Base-by-base conservation (phyloP, 2,113 vertebrate species). In the Cheilinus undulatus region DNA sequence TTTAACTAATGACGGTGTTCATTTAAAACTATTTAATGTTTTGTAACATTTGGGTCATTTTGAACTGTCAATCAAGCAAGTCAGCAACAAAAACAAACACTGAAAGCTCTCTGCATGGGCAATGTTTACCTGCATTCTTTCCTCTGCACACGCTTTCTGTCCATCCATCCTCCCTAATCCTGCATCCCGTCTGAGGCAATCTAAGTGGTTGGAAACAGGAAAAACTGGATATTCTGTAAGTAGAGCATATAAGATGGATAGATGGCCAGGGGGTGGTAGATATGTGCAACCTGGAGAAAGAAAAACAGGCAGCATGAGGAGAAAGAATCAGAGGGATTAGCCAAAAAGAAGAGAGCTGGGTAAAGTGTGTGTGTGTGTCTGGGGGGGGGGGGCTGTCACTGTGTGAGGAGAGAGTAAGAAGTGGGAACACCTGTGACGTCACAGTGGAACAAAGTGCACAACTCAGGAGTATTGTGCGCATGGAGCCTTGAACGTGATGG, bases 141-240 rank as follows among this genome's bases (percentile, higher is more conserved):
- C 30, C 40, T 48, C 34, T 59, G 46, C 24, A 67, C 38, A 53
- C 42, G 65, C 27, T 26, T 40, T 68, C 59, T 69, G 30, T 52
- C 50, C 40, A 32, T 80, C 65, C 23, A 77, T 50, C 61, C 62
- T 32, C 11, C 42, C 14, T 11, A 15, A 57, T 65, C 46, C 53
- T 75, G 63, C 64, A 66, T 62, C 64, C 71, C 34, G 38, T 72
- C 43, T 71, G 40, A 20, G 22, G 46, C 17, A 49, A 83, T 78
- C 42, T 71, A 58, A 57, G 69, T 24, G 27, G 46, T 58, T 42
- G 19, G 50, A 63, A 87, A 76, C 76, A 86, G 79, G 73, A 87
- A 79, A 84, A 82, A 71, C 48, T 4, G 57, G 65, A 75, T 27
- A 23, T 63, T 59, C 38, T 61, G 64, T 87, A 74, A 88, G 80